Percentiles rank a stretch among this genome's conserved stretches.
These are phyloP conservation scores for Coregonus sp. DNA, from an alignment of 2,797 vertebrate genomes.

Conservation along the genomic window DNA sequence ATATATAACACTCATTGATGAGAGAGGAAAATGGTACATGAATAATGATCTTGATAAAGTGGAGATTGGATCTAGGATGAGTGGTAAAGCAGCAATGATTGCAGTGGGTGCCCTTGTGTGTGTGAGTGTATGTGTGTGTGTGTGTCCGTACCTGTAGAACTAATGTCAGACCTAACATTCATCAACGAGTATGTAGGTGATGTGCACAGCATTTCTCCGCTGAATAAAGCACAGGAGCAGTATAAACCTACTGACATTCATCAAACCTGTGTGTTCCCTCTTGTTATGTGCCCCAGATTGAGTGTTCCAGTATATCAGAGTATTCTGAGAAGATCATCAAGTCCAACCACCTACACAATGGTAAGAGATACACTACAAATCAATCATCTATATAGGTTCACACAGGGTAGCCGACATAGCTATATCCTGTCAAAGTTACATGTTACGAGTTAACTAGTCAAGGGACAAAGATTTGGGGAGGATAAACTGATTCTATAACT, in stretches of 20 bases:
- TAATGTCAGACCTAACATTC: no score
- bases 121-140: no score
- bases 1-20: slow-evolving; percentile 40
- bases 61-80: slow-evolving; percentile 16
- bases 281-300: slow-evolving; percentile 79
- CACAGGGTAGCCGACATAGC: no score
- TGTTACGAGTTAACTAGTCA: no score
- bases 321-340: slow-evolving; percentile 99
- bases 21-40: slow-evolving; percentile 28
- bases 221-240: background rate
- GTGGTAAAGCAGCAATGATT: slow-evolving; percentile 8
- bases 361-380: slow-evolving; percentile 74
- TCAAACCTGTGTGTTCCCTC: background rate
- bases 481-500: no score
- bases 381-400: background rate
- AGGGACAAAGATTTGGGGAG: no score
- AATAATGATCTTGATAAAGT: slow-evolving; percentile 14
- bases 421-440: no score
- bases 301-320: slow-evolving; percentile 98
- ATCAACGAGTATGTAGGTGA: no score
- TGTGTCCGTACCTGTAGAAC: no score
- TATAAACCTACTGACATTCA: background rate
- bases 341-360: slow-evolving; percentile 94
- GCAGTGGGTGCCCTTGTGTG: background rate
- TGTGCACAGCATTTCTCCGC: no score